Evolutionary conservation across 2,113 vertebrate species (phyloP), one percentile per base, ranked within the genome.

Genomic region (Mungos mungo): DNA sequence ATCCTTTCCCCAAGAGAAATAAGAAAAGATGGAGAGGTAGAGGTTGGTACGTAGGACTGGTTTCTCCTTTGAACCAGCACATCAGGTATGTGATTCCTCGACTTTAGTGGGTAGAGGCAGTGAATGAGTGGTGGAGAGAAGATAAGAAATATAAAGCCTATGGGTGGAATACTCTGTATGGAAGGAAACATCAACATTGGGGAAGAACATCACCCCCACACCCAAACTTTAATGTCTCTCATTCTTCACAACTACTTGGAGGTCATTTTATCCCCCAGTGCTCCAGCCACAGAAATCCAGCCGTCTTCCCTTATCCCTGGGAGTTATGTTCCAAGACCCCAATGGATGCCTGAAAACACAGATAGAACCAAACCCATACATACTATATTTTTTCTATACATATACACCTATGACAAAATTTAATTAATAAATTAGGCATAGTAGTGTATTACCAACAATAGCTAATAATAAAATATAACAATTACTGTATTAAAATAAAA

Each of bases 211-310:
- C 65, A 9, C 13, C 2, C 25, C 10, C 7, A 33, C 1, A 5
- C 13, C 9, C 4, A 54, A 15, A 33, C 0, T 1, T 57, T n/a
- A 25, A 3, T 52, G 10, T 82, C 4, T 15, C 8, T 69, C 18
- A 8, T 5, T 33, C 23, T 74, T 41, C 4, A 14, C 47, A 77
- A 13, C 8, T 10, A 80, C 68, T 15, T 77, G 25, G 14, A 23
- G 31, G 9, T 2, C 1, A 4, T 74, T 31, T 31, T 33, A 50
- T 15, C 9, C 0, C 4, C 7, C 29, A 65, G 16, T n/a, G 25
- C 12, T 60, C 12, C 4, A 68, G 2, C 5, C 13, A 60, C 5
- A 47, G 4, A 76, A 47, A 77, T 31, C 31, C 15, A 47, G 41
- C 41, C 47, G 14, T 77, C 41, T 9, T 15, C 14, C 27, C 14